Evolutionary conservation across 2,797 vertebrate genomes (phyloP).

Genomic region (Micrastur ruficollis): DNA sequence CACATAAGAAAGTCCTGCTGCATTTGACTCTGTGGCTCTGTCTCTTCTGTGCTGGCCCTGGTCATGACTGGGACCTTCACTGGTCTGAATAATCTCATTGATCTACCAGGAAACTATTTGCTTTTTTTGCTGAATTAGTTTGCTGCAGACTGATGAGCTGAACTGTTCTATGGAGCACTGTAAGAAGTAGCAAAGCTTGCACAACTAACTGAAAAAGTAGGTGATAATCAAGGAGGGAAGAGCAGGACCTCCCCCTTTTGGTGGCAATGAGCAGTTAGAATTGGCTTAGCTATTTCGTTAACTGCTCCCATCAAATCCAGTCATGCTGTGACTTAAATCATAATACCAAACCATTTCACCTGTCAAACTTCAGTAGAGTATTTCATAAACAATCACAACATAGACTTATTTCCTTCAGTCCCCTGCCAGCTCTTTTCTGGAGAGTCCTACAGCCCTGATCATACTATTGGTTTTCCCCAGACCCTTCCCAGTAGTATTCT

Average conservation of each 20-base stretch:
- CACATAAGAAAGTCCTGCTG: background rate
- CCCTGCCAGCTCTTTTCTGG: background rate
- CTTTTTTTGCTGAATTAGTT: background rate
- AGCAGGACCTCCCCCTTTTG: background rate
- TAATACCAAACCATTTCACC: background rate
- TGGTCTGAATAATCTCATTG: background rate
- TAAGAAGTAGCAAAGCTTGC: background rate
- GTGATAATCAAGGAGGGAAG: background rate
- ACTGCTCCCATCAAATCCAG: background rate
- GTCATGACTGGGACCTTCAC: background rate
- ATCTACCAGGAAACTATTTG: background rate
- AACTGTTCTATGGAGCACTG: background rate
- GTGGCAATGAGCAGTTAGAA: background rate
- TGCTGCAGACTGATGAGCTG: background rate
- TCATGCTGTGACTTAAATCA: background rate
- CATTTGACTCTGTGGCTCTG: background rate
- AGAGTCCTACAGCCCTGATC: background rate
- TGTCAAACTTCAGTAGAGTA: background rate
- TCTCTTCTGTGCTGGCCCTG: background rate
- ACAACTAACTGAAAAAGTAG: background rate
- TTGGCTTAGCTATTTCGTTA: background rate
- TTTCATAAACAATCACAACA: background rate
- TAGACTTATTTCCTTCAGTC: background rate
- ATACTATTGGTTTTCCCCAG: background rate
- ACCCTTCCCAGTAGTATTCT: background rate